Base-by-base conservation (phyloP, 92 coral and sea anemone species). In the Desmophyllum pertusum region DNA sequence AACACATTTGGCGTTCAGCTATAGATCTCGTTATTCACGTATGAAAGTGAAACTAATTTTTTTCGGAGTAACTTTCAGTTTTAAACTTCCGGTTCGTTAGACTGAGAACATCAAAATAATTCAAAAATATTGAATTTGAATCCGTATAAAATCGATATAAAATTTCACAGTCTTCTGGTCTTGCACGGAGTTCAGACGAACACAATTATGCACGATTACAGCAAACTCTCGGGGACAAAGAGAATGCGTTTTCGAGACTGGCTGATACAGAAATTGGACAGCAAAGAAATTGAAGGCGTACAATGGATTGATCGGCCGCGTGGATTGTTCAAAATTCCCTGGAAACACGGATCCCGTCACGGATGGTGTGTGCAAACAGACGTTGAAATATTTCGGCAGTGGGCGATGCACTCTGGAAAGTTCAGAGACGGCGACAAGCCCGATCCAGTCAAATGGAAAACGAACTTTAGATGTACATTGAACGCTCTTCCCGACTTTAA, bases 351-450 rank as follows among this genome's bases (percentile, higher is more conserved):
- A 2, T 93, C 94, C 4, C 69, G 86, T 37, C 89, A 86, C 11
- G 67, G 36, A 46, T 92, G 93, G 93, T 33, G 31, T 19, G 6
- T 5, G n/a, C n/a, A n/a, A 35, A 68, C 1, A 15, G 92, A 93
- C 31, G 30, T 66, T 9, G 79, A 65, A 37, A 81, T 93, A 73
- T 93, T 93, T 66, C 68, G 63, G 1, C 88, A 86, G 59, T 93
- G 96, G 96, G 96, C 96, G 6, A 46, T 50, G 5, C 76, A 93
- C 41, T 90, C 96, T 35, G 96, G 96, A n/a, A 90, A 77, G 39
- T 93, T 27, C 73, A 84, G 18, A 23, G 40, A 29, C 2, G 88
- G 74, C 27, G 85, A 78, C 39, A 25, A 2, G 19, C 88, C 83
- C 4, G 85, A 87, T 65, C 91, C 91, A 3, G 29, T 31, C 3